Conservation (phyloP, 1,140 invertebrate genomes). For the Yoshiicerus persimilis region DNA sequence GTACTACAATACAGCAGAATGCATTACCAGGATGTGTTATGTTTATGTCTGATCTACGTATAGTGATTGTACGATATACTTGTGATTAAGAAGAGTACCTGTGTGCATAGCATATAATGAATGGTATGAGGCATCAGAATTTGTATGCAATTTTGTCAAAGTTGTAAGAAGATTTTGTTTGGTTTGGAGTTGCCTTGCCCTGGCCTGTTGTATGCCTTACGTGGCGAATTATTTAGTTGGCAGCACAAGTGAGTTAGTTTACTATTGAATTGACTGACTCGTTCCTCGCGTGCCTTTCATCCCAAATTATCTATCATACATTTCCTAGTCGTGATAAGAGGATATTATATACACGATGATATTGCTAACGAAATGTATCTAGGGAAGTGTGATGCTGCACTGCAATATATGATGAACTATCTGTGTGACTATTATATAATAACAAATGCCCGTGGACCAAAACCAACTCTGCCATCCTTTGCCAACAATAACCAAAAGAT, state of each 20-base stretch:
- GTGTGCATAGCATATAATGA: background rate
- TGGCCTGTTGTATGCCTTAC: background rate
- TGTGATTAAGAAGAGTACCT: background rate
- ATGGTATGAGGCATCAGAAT: background rate
- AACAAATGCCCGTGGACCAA: background rate
- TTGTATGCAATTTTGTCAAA: background rate
- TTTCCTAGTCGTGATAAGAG: constrained; percentile 19
- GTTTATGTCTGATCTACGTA: no score
- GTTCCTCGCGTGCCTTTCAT: constrained; percentile 10
- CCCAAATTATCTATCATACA: constrained; percentile 8
- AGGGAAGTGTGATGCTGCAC: background rate
- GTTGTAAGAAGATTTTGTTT: background rate
- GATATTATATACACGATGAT: background rate
- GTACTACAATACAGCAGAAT: no score
- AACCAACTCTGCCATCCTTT: background rate
- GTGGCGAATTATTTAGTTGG: background rate
- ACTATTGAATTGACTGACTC: background rate
- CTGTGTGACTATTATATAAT: background rate
- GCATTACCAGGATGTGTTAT: no score
- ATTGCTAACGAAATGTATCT: background rate
- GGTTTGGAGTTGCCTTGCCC: background rate
- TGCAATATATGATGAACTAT: background rate
- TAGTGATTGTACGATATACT: background rate
- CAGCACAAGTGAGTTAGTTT: background rate
- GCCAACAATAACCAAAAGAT: constrained; percentile 9